phyloP scores from a whole-genome alignment of 2,888 invertebrate genomes.

The Eilema griseolum region DNA sequence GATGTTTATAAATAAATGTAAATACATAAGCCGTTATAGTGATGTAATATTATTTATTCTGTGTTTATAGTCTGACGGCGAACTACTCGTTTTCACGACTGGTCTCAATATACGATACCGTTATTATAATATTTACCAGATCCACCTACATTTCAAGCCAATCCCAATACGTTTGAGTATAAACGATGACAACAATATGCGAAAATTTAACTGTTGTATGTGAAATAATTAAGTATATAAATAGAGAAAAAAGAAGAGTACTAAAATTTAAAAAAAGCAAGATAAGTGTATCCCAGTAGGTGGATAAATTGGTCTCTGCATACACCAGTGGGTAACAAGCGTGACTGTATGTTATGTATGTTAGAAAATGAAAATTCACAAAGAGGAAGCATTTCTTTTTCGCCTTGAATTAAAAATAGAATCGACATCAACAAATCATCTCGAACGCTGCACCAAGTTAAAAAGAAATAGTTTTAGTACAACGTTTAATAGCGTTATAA shows the following conservation, averaged over 20 bases:
- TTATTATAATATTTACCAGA: conserved; percentile 5
- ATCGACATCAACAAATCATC: conserved; percentile 22
- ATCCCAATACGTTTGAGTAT: neutral
- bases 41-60: neutral
- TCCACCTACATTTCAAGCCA: conserved; percentile 1
- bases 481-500: conserved; percentile 21
- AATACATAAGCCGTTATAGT: conserved; percentile 1
- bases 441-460: conserved; percentile 22
- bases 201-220: neutral
- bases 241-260: neutral
- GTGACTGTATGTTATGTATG: neutral
- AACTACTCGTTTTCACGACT: neutral
- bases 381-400: conserved; percentile 41
- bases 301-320: too few relatives aligned
- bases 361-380: conserved; percentile 12
- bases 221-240: neutral
- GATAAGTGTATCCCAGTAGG: too few relatives aligned
- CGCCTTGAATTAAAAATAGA: conserved; percentile 43
- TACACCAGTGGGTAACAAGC: too few relatives aligned
- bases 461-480: conserved; percentile 12
- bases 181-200: neutral
- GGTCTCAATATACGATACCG: conserved; percentile 5
- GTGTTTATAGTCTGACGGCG: neutral
- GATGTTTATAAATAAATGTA: neutral
- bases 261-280: too few relatives aligned